Base-by-base conservation (phyloP, 2,113 vertebrate genomes). In the Rhabdornis inornatus region DNA sequence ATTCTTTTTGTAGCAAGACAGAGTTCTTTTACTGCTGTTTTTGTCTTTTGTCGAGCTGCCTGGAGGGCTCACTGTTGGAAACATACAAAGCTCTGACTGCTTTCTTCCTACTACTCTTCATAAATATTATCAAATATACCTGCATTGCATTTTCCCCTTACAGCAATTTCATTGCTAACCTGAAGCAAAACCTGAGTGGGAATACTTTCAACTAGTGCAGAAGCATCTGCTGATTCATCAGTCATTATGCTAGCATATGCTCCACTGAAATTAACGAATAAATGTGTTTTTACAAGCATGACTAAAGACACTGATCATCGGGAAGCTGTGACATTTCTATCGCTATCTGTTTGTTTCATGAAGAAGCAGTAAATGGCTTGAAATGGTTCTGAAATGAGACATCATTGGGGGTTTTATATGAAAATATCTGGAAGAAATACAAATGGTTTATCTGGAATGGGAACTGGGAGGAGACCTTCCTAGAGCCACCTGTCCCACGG, bases 381-480 rank as follows among this genome's bases (percentile, higher is more conserved):
- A 81, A 75, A 57, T 35, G 28, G 15, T 49, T 89, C 64, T 89
- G 72, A 83, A 85, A 76, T n/a, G 7, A 92, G 30, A 9, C 15
- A 40, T 33, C 8, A 31, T 3, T 21, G 13, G 14, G 3, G 1
- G 0, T 28, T 56, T 53, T 82, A 61, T n/a, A 70, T 3, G 33
- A 45, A 85, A 87, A n/a, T 10, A 10, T 47, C 65, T 85, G 13
- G 42, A 84, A 77, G 59, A 59, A 92, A 85, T 53, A 52, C 4
- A 15, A 76, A 30, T 0, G 5, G 19, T 40, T 81, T 37, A 44
- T 45, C 39, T n/a, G 13, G 30, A 55, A 86, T 33, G 57, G 66
- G 33, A 91, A 61, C 79, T 59, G 55, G 82, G 63, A 95, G 71
- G 50, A 93, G 68, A 94, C 9, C 18, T 93, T 86, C 44, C 69